Conservation (phyloP, 1,140 invertebrate genomes). For the Bombus impatiens region DNA sequence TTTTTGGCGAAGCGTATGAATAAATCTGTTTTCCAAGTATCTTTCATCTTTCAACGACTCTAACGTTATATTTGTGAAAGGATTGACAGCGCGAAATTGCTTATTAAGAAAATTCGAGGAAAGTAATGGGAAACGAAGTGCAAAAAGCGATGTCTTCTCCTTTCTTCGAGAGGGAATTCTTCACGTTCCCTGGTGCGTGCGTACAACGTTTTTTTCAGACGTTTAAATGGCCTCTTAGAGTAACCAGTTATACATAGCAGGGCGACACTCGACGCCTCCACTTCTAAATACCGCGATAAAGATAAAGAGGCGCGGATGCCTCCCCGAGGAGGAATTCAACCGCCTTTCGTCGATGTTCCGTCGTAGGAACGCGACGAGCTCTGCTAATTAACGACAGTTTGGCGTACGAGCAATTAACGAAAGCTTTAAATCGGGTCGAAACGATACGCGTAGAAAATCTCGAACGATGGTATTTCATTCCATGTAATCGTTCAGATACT, state of each 20-base stretch:
- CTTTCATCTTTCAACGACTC: too few relatives aligned
- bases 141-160: neutral
- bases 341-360: neutral
- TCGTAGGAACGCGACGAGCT: conserved; percentile 2
- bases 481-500: neutral
- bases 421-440: conserved; percentile 7
- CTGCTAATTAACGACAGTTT: conserved; percentile 58
- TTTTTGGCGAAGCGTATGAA: too few relatives aligned
- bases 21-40: too few relatives aligned
- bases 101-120: neutral
- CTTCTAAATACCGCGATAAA: conserved; percentile 15
- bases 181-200: neutral
- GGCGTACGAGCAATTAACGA: conserved; percentile 50
- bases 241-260: conserved; percentile 3
- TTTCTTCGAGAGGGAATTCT: neutral
- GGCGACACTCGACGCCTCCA: neutral
- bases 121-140: neutral
- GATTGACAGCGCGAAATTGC: too few relatives aligned
- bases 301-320: conserved; percentile 5
- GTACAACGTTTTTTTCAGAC: neutral
- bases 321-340: neutral
- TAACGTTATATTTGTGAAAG: too few relatives aligned
- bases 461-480: neutral
- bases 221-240: conserved; percentile 2
- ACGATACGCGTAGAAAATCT: too few relatives aligned